Percentiles rank a stretch among this genome's conserved stretches.
These are phyloP conservation scores for Rhynchophorus ferrugineus DNA, from an alignment of 1,140 invertebrate genomes.

Conservation along the genomic window DNA sequence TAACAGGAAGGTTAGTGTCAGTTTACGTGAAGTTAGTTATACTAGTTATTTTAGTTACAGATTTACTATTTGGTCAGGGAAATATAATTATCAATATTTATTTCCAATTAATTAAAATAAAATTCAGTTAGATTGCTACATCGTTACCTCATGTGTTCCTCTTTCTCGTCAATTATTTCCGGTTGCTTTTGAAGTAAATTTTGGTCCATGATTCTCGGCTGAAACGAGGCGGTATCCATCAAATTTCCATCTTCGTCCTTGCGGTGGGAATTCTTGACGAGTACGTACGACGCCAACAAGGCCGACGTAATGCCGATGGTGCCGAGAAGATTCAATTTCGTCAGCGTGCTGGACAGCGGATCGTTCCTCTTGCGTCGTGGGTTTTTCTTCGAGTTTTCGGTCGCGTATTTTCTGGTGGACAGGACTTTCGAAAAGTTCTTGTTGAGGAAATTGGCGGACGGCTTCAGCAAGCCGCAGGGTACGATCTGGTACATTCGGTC, in stretches of 20 bases:
- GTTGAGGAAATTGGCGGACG: not conserved
- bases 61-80: too few species aligned
- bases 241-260: not conserved
- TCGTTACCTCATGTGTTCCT: slow-evolving; percentile 10
- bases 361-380: not conserved
- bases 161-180: not conserved
- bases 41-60: too few species aligned
- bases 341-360: not conserved
- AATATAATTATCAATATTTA: too few species aligned
- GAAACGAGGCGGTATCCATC: not conserved
- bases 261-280: slow-evolving; percentile 8
- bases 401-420: slow-evolving; percentile 1
- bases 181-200: not conserved
- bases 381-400: not conserved
- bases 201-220: not conserved
- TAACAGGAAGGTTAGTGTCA: not conserved
- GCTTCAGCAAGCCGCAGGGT: too few species aligned
- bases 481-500: too few species aligned
- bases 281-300: slow-evolving; percentile 13
- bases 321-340: slow-evolving; percentile 11
- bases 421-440: slow-evolving; percentile 11
- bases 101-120: too few species aligned
- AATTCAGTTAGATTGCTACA: too few species aligned
- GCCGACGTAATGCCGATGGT: slow-evolving; percentile 8
- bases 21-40: too few species aligned